These are phyloP conservation scores for Ctenochaetus hawaiiensis DNA, from an alignment of 2,797 vertebrate genomes.

Conservation along the genomic window DNA sequence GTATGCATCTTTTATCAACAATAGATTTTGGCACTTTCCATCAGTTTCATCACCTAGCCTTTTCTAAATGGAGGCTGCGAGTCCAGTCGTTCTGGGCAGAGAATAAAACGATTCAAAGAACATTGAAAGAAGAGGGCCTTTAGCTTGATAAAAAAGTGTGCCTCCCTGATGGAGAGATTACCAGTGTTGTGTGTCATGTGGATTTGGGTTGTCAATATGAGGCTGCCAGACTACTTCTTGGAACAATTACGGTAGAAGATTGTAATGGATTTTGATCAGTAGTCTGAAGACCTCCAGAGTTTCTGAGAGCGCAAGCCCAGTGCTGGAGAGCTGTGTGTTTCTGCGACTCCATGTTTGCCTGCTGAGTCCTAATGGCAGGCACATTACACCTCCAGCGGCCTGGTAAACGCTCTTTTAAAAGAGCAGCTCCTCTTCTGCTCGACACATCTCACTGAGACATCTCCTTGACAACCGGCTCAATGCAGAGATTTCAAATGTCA, in stretches of 20 bases:
- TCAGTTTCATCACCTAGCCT: conserved; percentile 69
- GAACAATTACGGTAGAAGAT: conserved; percentile 35
- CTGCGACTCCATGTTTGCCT: conserved; percentile 61
- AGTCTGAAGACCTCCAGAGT: conserved; percentile 38
- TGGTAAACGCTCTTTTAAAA: conserved; percentile 75
- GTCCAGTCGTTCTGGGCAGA: conserved; percentile 43
- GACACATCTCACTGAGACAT: conserved; percentile 74
- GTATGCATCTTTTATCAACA: conserved; percentile 82
- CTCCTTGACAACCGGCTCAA: conserved; percentile 81
- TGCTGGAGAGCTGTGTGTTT: conserved; percentile 35
- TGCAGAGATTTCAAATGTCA: conserved; percentile 81
- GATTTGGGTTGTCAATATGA: conserved; percentile 44
- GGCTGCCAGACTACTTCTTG: conserved; percentile 37
- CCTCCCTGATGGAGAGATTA: conserved; percentile 29
- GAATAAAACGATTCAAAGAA: conserved; percentile 44
- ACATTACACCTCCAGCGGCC: conserved; percentile 69
- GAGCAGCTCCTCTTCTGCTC: conserved; percentile 66
- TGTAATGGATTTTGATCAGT: conserved; percentile 60
- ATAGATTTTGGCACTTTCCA: conserved; percentile 78
- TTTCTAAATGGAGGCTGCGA: conserved; percentile 57
- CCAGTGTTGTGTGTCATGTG: conserved; percentile 38
- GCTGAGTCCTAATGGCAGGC: conserved; percentile 72
- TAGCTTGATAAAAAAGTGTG: conserved; percentile 37
- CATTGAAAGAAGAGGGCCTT: conserved; percentile 25
- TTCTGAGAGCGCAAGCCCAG: conserved; percentile 6